phyloP scores from a whole-genome alignment of 2,888 invertebrate genomes.

The Drosophila neutralis region DNA sequence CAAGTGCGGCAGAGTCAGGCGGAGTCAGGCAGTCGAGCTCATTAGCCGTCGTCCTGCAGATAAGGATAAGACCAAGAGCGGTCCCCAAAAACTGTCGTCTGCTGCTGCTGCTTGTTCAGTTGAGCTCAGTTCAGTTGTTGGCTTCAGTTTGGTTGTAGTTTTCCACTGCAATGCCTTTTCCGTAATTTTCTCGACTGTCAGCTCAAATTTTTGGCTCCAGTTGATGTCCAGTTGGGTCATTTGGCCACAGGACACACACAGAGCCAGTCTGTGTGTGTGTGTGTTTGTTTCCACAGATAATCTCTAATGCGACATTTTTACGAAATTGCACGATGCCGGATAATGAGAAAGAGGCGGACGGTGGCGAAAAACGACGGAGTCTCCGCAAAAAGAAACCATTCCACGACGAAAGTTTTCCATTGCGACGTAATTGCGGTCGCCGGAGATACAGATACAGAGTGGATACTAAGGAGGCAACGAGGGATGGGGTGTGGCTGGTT shows the following conservation, averaged over 20 bases:
- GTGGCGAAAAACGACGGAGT: conserved; percentile 14
- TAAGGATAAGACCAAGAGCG: conserved; percentile 62
- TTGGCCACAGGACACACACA: conserved; percentile 9
- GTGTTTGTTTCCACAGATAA: conserved; percentile 82
- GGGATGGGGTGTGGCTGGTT: conserved; percentile 57
- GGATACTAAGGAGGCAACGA: conserved; percentile 6
- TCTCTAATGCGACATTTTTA: conserved; percentile 83
- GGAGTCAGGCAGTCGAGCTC: conserved; percentile 53
- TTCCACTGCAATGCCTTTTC: conserved; percentile 77
- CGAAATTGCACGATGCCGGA: conserved; percentile 81
- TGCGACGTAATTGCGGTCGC: conserved; percentile 67
- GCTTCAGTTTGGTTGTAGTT: conserved; percentile 52
- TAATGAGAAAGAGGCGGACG: conserved; percentile 74
- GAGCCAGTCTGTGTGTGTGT: conserved; percentile 28
- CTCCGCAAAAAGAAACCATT: conserved; percentile 18
- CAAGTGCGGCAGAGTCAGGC: conserved; percentile 39
- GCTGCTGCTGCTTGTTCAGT: conserved; percentile 13
- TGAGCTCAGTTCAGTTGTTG: conserved; percentile 18
- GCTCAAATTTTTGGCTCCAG: conserved; percentile 72
- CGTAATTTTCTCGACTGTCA: conserved; percentile 79
- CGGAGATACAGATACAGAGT: conserved; percentile 25
- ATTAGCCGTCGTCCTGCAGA: conserved; percentile 71
- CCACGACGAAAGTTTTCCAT: conserved; percentile 52
- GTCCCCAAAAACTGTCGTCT: conserved; percentile 43
- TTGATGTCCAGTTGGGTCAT: conserved; percentile 69